A percentile compares a stretch with the other conserved stretches of the same genome.
Evolutionary conservation across 2,113 vertebrate species (phyloP).

Genomic region (Otocyon megalotis): DNA sequence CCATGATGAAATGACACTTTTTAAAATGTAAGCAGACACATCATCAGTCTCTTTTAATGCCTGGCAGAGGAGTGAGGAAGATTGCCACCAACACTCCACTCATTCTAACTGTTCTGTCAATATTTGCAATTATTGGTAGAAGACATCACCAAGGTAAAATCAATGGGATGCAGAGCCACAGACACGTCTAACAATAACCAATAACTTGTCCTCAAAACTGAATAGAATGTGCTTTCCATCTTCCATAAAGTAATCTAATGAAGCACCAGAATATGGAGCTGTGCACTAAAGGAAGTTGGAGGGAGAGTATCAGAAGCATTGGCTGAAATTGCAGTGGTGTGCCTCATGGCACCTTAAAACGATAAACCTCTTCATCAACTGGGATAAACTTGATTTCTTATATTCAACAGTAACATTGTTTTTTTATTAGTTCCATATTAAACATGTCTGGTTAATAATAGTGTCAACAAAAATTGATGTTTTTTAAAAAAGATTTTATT

Average conservation of each 20-base stretch:
- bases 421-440: constrained; percentile 94
- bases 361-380: constrained; percentile 93
- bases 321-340: constrained; percentile 94
- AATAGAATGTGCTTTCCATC: constrained; percentile 93
- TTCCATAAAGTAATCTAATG: constrained; percentile 95
- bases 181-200: constrained; percentile 91
- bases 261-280: constrained; percentile 94
- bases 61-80: constrained; percentile 89
- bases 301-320: constrained; percentile 92
- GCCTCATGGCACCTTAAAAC: constrained; percentile 90
- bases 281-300: constrained; percentile 90
- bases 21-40: constrained; percentile 90
- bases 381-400: constrained; percentile 94
- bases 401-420: constrained; percentile 94
- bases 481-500: too few species aligned
- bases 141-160: constrained; percentile 90
- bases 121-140: constrained; percentile 91
- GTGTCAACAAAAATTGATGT: constrained; percentile 93
- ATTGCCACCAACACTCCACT: constrained; percentile 90
- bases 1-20: constrained; percentile 91
- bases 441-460: constrained; percentile 94
- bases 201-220: constrained; percentile 94
- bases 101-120: constrained; percentile 92
- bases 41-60: constrained; percentile 91
- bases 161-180: constrained; percentile 90